A percentile compares a stretch with the other conserved stretches of the same genome.
Evolutionary conservation across 2,888 invertebrate genomes (phyloP).

Genomic region (Plebejus anna): DNA sequence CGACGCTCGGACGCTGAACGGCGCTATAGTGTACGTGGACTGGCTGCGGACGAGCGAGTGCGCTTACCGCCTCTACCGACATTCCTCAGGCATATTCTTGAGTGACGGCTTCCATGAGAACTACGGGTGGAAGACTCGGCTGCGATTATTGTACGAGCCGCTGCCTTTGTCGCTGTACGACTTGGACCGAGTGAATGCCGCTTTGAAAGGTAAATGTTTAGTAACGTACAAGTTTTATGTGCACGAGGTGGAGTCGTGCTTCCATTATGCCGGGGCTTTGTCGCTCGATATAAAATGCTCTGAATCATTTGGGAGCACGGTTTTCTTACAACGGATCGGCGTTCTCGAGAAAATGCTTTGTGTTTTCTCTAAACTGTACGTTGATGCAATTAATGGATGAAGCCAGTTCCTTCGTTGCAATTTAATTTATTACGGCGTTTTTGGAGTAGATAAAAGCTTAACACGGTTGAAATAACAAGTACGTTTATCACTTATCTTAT

Average conservation of each 20-base stretch:
- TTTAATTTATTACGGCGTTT: constrained; percentile 5
- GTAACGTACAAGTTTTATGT: constrained; percentile 48
- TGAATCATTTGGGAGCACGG: constrained; percentile 23
- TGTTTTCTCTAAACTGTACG: constrained; percentile 10
- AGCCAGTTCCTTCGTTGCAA: background rate
- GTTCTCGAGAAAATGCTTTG: constrained; percentile 24
- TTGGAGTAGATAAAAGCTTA: background rate
- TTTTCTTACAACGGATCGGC: constrained; percentile 16
- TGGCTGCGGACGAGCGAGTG: constrained; percentile 73
- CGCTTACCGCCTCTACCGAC: constrained; percentile 70
- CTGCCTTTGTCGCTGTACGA: constrained; percentile 74
- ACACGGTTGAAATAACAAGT: background rate
- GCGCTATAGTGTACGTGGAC: constrained; percentile 70
- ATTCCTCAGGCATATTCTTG: constrained; percentile 74
- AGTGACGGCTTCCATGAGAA: constrained; percentile 68
- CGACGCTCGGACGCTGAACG: constrained; percentile 65
- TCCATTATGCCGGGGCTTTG: constrained; percentile 42
- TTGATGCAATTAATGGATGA: constrained; percentile 7
- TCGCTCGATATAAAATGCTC: constrained; percentile 29
- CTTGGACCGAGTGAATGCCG: constrained; percentile 76
- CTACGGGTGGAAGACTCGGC: constrained; percentile 56
- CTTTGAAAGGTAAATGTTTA: constrained; percentile 77
- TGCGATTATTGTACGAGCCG: constrained; percentile 72
- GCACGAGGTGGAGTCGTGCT: constrained; percentile 51
- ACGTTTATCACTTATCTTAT: background rate